phyloP scores from a whole-genome alignment of 2,888 invertebrate species.

The Tetragnatha montana region DNA sequence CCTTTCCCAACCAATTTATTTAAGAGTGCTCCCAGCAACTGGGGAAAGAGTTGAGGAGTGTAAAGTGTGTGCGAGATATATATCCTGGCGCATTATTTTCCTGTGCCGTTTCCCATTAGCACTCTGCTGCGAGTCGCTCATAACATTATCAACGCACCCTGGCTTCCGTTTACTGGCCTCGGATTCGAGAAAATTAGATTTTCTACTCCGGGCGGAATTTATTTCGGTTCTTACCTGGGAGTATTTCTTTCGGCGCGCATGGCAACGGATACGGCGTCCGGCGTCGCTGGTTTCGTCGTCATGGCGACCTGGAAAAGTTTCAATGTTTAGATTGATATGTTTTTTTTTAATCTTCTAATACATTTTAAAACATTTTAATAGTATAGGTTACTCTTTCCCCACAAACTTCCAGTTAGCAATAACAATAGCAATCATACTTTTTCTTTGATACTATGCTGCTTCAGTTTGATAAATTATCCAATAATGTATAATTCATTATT shows the following conservation, averaged over 20 bases:
- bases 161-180: constrained; percentile 30
- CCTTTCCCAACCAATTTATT: constrained; percentile 44
- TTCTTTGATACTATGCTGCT: no score
- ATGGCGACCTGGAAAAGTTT: constrained; percentile 45
- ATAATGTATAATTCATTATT: no score
- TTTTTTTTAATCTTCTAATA: background rate
- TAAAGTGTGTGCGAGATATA: constrained; percentile 24
- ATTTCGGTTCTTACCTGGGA: constrained; percentile 31
- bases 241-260: constrained; percentile 37
- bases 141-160: background rate
- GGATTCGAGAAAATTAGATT: constrained; percentile 61
- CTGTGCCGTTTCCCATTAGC: constrained; percentile 52
- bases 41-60: constrained; percentile 26
- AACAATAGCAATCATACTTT: no score
- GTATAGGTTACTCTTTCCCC: background rate
- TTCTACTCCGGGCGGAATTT: constrained; percentile 32
- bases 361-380: background rate
- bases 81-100: constrained; percentile 23
- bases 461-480: no score
- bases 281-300: constrained; percentile 52
- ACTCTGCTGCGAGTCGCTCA: background rate
- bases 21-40: constrained; percentile 24
- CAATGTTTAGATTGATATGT: background rate
- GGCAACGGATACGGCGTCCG: constrained; percentile 48
- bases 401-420: background rate